Conservation (phyloP, 35 echinoderm and acorn worm genomes). For the Acanthaster planci region DNA sequence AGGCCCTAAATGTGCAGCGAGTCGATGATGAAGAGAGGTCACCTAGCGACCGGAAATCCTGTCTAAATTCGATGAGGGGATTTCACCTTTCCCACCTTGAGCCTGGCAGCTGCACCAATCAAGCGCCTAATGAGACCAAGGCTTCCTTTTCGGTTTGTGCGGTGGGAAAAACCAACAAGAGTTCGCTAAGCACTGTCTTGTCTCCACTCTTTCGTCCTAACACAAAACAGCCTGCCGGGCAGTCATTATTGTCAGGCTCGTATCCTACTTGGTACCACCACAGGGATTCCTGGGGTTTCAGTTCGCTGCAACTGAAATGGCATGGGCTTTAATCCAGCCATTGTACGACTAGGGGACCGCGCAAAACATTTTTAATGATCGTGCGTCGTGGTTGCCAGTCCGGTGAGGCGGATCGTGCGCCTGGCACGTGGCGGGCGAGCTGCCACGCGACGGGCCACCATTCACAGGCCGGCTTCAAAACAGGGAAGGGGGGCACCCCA, state of each 20-base stretch:
- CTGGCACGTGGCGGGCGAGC: background rate
- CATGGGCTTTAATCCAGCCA: conserved; percentile 4
- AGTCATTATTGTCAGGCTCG: too few species aligned
- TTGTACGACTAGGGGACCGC: background rate
- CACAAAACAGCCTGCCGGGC: too few species aligned
- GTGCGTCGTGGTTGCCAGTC: background rate
- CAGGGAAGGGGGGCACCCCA: background rate
- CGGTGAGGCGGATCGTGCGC: background rate
- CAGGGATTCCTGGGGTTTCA: background rate
- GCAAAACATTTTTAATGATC: background rate
- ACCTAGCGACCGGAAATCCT: background rate
- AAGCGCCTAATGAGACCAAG: background rate
- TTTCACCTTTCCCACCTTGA: background rate
- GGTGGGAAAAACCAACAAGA: background rate
- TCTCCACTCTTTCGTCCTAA: too few species aligned
- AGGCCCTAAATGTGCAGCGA: too few species aligned
- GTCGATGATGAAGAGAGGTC: background rate
- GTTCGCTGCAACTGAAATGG: background rate
- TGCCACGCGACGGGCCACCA: conserved; percentile 6
- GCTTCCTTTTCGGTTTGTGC: background rate
- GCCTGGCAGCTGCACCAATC: background rate
- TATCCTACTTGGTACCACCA: too few species aligned
- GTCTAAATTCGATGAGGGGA: conserved; percentile 18
- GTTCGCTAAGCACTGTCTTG: background rate
- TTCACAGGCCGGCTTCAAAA: background rate